Percentiles rank a stretch among this genome's conserved stretches.
phyloP scores from a whole-genome alignment of 2,888 invertebrate species.

The Drosophila mimetica region DNA sequence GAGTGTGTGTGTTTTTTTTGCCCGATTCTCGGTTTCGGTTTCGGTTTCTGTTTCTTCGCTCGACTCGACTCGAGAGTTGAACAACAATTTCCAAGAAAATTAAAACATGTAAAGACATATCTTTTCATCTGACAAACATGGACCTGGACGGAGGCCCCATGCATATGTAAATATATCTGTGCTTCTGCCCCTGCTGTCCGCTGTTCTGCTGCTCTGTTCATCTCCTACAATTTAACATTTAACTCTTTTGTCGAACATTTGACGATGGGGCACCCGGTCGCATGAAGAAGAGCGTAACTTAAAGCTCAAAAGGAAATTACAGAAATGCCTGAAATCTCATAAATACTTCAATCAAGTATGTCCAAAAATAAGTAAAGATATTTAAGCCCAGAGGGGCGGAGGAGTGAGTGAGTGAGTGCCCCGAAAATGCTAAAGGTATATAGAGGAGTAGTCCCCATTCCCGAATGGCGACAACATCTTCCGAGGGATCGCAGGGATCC shows the following conservation, averaged over 20 bases:
- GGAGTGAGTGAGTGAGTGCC: conserved; percentile 10
- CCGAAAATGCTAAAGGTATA: conserved; percentile 24
- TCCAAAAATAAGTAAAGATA: conserved; percentile 78
- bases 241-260: conserved; percentile 63
- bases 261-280: conserved; percentile 36
- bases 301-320: conserved; percentile 77
- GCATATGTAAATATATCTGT: conserved; percentile 64
- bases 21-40: conserved; percentile 35
- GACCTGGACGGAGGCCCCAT: conserved; percentile 42
- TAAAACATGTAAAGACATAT: conserved; percentile 81
- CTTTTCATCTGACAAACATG: conserved; percentile 80
- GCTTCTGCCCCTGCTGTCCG: conserved; percentile 38
- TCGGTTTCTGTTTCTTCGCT: conserved; percentile 41
- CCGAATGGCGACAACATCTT: conserved; percentile 43
- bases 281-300: conserved; percentile 47
- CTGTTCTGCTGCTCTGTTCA: conserved; percentile 12
- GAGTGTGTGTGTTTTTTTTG: conserved; percentile 22
- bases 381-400: conserved; percentile 59
- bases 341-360: conserved; percentile 81
- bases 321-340: conserved; percentile 81
- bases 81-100: conserved; percentile 80
- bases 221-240: conserved; percentile 63
- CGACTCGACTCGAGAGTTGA: conserved; percentile 67
- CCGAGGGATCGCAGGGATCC: conserved; percentile 23
- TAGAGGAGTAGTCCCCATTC: conserved; percentile 10